Conservation (phyloP, 23 tunicate genomes). For the Oikopleura albicans region DNA sequence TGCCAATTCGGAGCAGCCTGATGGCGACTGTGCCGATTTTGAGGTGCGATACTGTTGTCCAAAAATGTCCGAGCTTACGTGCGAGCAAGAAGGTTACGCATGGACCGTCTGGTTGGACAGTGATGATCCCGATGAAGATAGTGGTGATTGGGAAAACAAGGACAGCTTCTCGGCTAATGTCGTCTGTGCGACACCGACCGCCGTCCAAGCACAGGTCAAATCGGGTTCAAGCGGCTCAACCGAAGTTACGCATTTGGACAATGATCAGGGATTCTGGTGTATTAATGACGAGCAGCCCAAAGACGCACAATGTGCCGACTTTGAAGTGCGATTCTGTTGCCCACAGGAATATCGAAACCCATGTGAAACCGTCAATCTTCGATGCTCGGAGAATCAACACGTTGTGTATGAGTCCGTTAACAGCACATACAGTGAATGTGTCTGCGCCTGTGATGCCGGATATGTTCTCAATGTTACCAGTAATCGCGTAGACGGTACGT, state of each 20-base stretch:
- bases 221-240: not conserved
- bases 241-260: not conserved
- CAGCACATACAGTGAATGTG: not conserved
- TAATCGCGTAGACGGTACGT: too few relatives aligned
- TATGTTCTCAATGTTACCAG: too few relatives aligned
- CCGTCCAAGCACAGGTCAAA: not conserved
- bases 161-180: not conserved
- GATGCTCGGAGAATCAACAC: not conserved
- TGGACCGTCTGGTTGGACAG: not conserved
- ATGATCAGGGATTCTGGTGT: not conserved
- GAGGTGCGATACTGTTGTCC: not conserved
- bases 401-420: not conserved
- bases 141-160: not conserved
- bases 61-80: not conserved
- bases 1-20: not conserved
- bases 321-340: not conserved
- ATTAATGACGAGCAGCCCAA: not conserved
- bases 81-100: not conserved
- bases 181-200: not conserved
- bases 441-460: too few relatives aligned
- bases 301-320: not conserved
- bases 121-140: not conserved
- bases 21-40: not conserved
- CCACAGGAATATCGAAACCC: not conserved
- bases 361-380: not conserved